These are phyloP conservation scores for Macquaria ambigua DNA, from an alignment of 2,113 vertebrate genomes.

Conservation along the genomic window DNA sequence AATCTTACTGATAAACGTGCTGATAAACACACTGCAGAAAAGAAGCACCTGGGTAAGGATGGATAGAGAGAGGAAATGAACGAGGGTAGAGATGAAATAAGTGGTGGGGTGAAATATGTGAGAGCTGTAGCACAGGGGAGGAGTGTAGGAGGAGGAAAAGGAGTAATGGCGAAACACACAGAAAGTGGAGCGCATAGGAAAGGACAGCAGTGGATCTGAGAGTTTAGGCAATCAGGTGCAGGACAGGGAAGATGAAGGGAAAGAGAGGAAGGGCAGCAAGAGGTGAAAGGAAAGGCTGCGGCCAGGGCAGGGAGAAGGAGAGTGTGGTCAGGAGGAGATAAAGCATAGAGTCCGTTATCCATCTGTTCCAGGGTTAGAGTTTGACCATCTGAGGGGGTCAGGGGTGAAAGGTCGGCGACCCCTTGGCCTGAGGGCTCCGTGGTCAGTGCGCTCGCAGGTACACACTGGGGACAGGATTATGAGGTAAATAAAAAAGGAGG, in stretches of 20 bases:
- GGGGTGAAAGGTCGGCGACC: constrained; percentile 71
- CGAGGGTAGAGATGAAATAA: constrained; percentile 4
- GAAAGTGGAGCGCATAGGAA: constrained; percentile 45
- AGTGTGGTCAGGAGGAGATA: constrained; percentile 77
- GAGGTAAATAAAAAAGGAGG: constrained; percentile 50
- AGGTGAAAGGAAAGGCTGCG: constrained; percentile 65
- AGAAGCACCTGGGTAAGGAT: constrained; percentile 2
- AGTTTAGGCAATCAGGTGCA: constrained; percentile 49
- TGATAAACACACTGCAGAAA: constrained; percentile 11
- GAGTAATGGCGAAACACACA: constrained; percentile 22
- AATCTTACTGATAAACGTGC: neutral
- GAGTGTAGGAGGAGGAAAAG: constrained; percentile 11
- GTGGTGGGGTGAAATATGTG: constrained; percentile 3
- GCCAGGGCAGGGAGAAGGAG: constrained; percentile 56
- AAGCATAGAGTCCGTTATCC: constrained; percentile 77
- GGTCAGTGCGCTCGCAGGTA: constrained; percentile 69
- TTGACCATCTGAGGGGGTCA: constrained; percentile 81
- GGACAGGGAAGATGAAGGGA: constrained; percentile 31
- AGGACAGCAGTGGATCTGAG: constrained; percentile 34
- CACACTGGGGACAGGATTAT: constrained; percentile 54
- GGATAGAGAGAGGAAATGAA: constrained; percentile 3
- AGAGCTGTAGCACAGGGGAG: constrained; percentile 20
- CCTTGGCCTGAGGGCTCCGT: constrained; percentile 51
- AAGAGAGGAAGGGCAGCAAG: constrained; percentile 53
- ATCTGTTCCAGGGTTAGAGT: constrained; percentile 82